Evolutionary conservation across 1,140 invertebrate genomes (phyloP).

Genomic region (Bombus impatiens): DNA sequence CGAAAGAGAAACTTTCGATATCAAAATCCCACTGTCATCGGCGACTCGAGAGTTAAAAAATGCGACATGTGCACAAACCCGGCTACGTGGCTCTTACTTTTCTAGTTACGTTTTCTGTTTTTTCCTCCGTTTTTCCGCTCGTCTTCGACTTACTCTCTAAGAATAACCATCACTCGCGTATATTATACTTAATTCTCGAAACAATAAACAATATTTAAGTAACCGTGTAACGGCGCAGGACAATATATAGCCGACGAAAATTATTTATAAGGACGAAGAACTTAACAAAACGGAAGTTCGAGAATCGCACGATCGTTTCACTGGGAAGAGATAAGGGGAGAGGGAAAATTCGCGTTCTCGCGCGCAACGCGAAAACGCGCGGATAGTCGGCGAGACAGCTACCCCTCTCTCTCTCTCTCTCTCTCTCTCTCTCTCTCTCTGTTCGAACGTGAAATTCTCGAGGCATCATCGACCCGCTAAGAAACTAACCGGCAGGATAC

Average conservation of each 20-base stretch:
- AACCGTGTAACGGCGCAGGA: conserved; percentile 32
- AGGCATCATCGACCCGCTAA: conserved; percentile 31
- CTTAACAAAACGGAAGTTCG: conserved; percentile 23
- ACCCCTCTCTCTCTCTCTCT: neutral
- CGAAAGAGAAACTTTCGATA: conserved; percentile 14
- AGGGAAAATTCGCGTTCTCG: neutral
- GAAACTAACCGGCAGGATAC: conserved; percentile 28
- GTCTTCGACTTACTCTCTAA: conserved; percentile 7
- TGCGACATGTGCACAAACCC: conserved; percentile 47
- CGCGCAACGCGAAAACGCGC: neutral
- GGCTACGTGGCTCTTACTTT: conserved; percentile 25
- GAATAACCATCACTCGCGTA: conserved; percentile 23
- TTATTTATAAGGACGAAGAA: neutral
- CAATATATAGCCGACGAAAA: conserved; percentile 11
- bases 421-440: neutral
- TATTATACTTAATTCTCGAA: neutral
- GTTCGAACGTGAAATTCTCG: conserved; percentile 30
- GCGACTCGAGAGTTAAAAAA: conserved; percentile 11
- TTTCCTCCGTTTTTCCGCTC: neutral
- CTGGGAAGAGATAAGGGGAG: neutral
- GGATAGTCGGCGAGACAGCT: no score
- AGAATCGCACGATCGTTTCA: conserved; percentile 32
- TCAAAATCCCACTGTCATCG: neutral
- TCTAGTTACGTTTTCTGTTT: neutral
- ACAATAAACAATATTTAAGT: conserved; percentile 43